phyloP scores from a whole-genome alignment of 1,140 invertebrate genomes.

The Melitaea cinxia region DNA sequence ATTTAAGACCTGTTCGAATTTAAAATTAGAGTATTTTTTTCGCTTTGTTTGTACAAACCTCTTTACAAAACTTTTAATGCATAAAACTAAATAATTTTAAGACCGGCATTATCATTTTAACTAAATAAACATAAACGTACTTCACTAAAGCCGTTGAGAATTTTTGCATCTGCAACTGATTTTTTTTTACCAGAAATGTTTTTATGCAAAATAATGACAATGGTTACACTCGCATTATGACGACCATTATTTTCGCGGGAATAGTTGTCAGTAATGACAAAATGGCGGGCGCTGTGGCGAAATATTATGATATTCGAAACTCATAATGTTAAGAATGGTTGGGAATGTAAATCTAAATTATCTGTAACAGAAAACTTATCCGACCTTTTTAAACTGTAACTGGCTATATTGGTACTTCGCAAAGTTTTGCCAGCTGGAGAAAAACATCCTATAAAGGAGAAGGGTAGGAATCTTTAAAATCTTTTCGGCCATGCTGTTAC shows the following conservation, averaged over 20 bases:
- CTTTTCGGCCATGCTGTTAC: no score
- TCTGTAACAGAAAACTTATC: no score
- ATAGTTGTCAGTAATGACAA: constrained; percentile 28
- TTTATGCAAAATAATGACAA: constrained; percentile 30
- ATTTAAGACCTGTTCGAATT: not conserved
- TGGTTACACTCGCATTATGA: constrained; percentile 25
- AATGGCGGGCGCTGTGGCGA: constrained; percentile 21
- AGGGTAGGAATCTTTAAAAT: no score
- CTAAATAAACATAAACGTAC: not conserved
- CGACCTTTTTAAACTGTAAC: no score
- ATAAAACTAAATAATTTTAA: not conserved
- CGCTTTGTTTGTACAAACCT: no score
- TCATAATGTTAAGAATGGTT: not conserved
- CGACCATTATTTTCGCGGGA: constrained; percentile 31
- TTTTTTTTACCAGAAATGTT: constrained; percentile 5
- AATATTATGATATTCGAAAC: constrained; percentile 5
- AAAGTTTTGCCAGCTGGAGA: no score
- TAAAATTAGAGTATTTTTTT: not conserved
- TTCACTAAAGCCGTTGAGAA: constrained; percentile 1
- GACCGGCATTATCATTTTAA: not conserved
- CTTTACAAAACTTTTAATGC: no score
- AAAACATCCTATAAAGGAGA: no score
- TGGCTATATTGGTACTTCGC: no score
- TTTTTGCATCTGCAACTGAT: constrained; percentile 1
- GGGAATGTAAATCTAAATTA: not conserved